phyloP scores from a whole-genome alignment of 2,888 invertebrate species.

The Thera britannica region DNA sequence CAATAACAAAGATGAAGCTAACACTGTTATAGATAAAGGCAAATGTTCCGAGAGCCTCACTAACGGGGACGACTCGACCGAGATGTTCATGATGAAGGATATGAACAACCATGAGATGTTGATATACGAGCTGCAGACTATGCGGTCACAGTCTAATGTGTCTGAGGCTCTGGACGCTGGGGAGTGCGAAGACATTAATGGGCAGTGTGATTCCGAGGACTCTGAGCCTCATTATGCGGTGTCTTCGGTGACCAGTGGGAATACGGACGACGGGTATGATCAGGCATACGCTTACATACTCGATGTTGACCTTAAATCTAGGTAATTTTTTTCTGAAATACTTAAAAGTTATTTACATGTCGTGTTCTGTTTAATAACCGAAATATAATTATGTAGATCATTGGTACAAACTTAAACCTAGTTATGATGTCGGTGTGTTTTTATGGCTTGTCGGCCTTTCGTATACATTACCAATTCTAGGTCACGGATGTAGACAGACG shows the following conservation, averaged over 20 bases:
- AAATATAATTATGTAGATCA: neutral
- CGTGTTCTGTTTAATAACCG: neutral
- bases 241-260: slow-evolving; percentile 71
- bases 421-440: neutral
- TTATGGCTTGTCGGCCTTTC: neutral
- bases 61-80: slow-evolving; percentile 65
- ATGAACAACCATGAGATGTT: slow-evolving; percentile 88
- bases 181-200: slow-evolving; percentile 59
- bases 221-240: slow-evolving; percentile 73
- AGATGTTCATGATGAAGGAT: slow-evolving; percentile 72
- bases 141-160: slow-evolving; percentile 83
- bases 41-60: slow-evolving; percentile 62
- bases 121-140: slow-evolving; percentile 88
- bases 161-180: slow-evolving; percentile 59
- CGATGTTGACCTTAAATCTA: slow-evolving; percentile 80
- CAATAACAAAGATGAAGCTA: slow-evolving; percentile 75
- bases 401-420: neutral
- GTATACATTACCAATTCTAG: neutral
- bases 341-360: neutral
- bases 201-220: slow-evolving; percentile 73
- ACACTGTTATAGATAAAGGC: slow-evolving; percentile 79
- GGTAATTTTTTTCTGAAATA: slow-evolving; percentile 57
- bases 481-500: neutral
- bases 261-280: slow-evolving; percentile 70
- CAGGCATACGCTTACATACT: slow-evolving; percentile 77